Evolutionary conservation across 2,797 vertebrate species (phyloP).

Genomic region (Chelonia mydas): DNA sequence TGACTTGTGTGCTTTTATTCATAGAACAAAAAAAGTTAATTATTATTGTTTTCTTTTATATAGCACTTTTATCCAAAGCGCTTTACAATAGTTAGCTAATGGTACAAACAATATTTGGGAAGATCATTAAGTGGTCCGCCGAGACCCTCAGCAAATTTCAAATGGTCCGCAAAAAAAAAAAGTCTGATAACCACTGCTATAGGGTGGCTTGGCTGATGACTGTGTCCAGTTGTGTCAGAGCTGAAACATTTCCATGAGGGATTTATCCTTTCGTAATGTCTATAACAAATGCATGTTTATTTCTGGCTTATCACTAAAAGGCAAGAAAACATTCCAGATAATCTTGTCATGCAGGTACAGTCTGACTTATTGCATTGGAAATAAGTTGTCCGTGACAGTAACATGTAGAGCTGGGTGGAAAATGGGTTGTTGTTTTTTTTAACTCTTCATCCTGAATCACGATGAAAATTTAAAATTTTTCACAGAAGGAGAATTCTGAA

Average conservation of each 20-base stretch:
- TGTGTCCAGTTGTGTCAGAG: accelerated
- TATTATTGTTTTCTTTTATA: no score
- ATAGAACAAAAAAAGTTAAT: no score
- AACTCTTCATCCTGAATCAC: not conserved
- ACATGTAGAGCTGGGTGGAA: not conserved
- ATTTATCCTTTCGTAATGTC: not conserved
- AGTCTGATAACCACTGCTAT: not conserved
- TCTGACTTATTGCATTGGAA: not conserved
- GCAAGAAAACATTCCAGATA: not conserved
- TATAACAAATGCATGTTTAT: not conserved
- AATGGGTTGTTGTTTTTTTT: not conserved
- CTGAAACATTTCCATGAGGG: not conserved
- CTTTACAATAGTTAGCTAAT: no score
- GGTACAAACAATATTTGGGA: no score
- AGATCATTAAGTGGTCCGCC: no score
- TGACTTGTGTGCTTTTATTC: no score
- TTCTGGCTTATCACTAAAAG: not conserved
- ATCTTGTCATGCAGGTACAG: not conserved
- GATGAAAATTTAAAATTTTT: not conserved
- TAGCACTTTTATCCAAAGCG: no score
- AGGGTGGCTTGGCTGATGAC: not conserved
- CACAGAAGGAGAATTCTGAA: not conserved
- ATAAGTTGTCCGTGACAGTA: not conserved
- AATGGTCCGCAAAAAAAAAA: no score
- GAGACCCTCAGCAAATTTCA: no score